Evolutionary conservation across 2,113 vertebrate species (phyloP).

Genomic region (Tyrannus savana): DNA sequence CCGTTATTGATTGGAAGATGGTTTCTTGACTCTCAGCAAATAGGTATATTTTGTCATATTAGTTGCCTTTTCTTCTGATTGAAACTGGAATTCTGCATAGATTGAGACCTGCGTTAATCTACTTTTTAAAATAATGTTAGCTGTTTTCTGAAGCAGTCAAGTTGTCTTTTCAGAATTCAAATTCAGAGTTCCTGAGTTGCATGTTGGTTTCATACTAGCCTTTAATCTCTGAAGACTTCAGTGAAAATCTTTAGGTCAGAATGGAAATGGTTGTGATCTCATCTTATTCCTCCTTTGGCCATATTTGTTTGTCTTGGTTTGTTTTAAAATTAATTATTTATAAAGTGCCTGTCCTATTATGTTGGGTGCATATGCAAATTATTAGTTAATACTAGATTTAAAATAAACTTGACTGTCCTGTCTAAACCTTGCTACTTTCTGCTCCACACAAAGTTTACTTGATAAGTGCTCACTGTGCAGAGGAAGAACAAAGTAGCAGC

Average conservation of each 20-base stretch:
- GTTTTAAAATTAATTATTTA: constrained; percentile 21
- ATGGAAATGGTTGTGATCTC: neutral
- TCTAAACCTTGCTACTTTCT: neutral
- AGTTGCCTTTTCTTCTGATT: neutral
- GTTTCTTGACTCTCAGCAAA: neutral
- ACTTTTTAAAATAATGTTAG: neutral
- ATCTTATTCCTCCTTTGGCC: neutral
- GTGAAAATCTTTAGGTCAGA: neutral
- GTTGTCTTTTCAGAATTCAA: neutral
- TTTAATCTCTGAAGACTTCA: neutral
- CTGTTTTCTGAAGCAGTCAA: neutral
- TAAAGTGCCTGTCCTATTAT: constrained; percentile 52
- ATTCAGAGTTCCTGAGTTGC: neutral
- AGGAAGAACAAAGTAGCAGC: constrained; percentile 33
- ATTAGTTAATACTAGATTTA: neutral
- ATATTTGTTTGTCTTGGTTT: neutral
- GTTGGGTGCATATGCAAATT: constrained; percentile 19
- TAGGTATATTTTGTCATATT: neutral
- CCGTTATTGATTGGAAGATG: neutral
- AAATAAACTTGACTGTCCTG: constrained; percentile 31
- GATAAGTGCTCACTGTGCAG: constrained; percentile 10
- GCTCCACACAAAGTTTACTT: neutral
- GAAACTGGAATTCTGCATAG: neutral
- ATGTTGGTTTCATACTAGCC: neutral
- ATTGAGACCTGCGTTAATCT: neutral